phyloP scores from a whole-genome alignment of 2,888 invertebrate species.

The Tribolium freemani region DNA sequence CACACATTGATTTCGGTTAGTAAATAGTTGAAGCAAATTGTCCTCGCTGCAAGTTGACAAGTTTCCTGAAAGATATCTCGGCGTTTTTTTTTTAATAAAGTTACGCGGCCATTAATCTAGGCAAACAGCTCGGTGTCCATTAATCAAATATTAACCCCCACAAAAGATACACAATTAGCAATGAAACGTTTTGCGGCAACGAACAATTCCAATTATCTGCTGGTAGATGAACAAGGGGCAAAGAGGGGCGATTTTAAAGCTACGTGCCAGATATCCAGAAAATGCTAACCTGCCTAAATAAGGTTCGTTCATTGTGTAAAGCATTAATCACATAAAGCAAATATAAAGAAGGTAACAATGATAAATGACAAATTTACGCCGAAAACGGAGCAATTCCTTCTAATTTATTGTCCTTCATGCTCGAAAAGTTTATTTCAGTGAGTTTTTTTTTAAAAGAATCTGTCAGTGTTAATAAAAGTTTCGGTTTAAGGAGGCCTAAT shows the following conservation, averaged over 20 bases:
- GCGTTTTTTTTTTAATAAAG: conserved; percentile 12
- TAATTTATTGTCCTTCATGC: conserved; percentile 31
- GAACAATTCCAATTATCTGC: conserved; percentile 28
- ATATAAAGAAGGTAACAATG: conserved; percentile 36
- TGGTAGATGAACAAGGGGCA: background rate
- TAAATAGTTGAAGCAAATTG: background rate
- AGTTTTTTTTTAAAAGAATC: background rate
- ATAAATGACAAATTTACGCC: conserved; percentile 28
- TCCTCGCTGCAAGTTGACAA: background rate
- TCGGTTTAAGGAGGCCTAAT: conserved; percentile 12
- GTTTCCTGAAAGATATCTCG: background rate
- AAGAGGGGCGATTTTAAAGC: conserved; percentile 21
- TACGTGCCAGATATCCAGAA: conserved; percentile 26
- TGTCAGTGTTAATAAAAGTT: conserved; percentile 20
- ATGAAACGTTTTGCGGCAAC: conserved; percentile 25
- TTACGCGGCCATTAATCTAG: conserved; percentile 11
- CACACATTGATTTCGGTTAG: too few species aligned
- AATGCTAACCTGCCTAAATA: conserved; percentile 26
- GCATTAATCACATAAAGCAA: conserved; percentile 34
- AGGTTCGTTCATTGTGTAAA: conserved; percentile 22
- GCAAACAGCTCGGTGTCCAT: conserved; percentile 1
- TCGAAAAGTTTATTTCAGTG: conserved; percentile 1
- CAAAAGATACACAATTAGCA: conserved; percentile 32
- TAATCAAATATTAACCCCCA: conserved; percentile 28
- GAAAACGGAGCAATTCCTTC: background rate